Percentiles rank a stretch among this genome's conserved stretches.
Conservation (phyloP, 2,888 invertebrate genomes). For the Malthinus flaveolus region DNA sequence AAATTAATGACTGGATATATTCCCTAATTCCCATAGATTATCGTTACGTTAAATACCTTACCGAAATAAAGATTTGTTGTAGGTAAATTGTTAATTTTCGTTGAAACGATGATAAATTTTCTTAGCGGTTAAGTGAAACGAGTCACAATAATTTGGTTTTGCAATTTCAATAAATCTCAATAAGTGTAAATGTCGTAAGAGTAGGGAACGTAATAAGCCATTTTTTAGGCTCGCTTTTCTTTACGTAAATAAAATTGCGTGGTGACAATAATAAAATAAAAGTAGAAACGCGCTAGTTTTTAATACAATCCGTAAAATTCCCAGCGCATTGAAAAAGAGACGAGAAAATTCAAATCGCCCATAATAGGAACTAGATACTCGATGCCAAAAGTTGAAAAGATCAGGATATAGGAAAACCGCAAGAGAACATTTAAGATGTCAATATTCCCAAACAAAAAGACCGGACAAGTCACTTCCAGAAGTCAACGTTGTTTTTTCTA, state of each 20-base stretch:
- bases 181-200: conserved; percentile 19
- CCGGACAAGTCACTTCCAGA: conserved; percentile 39
- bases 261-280: too few relatives aligned
- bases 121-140: too few relatives aligned
- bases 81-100: too few relatives aligned
- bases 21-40: too few relatives aligned
- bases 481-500: conserved; percentile 39
- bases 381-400: conserved; percentile 12
- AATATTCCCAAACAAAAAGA: conserved; percentile 30
- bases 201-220: neutral
- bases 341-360: conserved; percentile 3
- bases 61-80: too few relatives aligned
- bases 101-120: too few relatives aligned
- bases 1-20: too few relatives aligned
- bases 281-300: conserved; percentile 1
- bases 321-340: conserved; percentile 32
- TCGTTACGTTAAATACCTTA: too few relatives aligned
- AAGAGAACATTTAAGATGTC: conserved; percentile 29
- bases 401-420: conserved; percentile 25
- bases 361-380: neutral
- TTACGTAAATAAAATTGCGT: neutral
- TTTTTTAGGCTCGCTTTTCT: neutral
- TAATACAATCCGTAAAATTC: conserved; percentile 23
- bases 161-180: conserved; percentile 17
- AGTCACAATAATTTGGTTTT: conserved; percentile 11